Base-by-base conservation (phyloP, 2,113 vertebrate genomes). In the Noturus placidus region DNA sequence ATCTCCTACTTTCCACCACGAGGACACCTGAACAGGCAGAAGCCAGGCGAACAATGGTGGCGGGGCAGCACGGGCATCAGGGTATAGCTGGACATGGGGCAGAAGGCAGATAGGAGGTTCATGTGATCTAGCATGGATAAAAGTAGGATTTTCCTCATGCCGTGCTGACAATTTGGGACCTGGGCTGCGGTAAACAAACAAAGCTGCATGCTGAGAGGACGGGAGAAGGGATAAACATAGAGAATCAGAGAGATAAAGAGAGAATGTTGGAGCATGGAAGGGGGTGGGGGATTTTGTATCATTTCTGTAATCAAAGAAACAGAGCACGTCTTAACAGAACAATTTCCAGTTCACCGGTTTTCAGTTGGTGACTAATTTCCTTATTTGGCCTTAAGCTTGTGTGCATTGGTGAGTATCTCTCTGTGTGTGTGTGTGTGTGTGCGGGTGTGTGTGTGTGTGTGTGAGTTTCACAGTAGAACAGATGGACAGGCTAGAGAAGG, bases 101-200 rank as follows among this genome's bases (percentile, higher is more conserved):
- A 54, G 50, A 35, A 63, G 59, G 77, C 20, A 7, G 76, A 54
- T 79, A 33, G 54, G 79, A 42, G 56, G 20, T 61, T 81, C 69
- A 69, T 82, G 85, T 54, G 83, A 88, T 85, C 87, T 81, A 50
- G 87, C 20, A 22, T 67, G 70, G 69, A 76, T 82, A 33, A 69
- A 70, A 54, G 72, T 13, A 78, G 86, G 87, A 88, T 79, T 87
- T 88, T 74, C 33, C 63, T 88, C 87, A 52, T 46, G 59, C 89
- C 46, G 85, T 35, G 87, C 85, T 59, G 85, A 76, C 61, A 59
- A 27, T 65, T 50, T 82, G 85, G 84, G 57, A 52, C 86, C 70
- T 52, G 50, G 69, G 35, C 52, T 87, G 89, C 11, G 42, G 85
- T 90, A 90, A 90, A 88, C 89, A 88, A 90, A 87, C 87, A 88